Evolutionary conservation across 1,140 invertebrate species (phyloP).

Genomic region (Pteromalus puparum): DNA sequence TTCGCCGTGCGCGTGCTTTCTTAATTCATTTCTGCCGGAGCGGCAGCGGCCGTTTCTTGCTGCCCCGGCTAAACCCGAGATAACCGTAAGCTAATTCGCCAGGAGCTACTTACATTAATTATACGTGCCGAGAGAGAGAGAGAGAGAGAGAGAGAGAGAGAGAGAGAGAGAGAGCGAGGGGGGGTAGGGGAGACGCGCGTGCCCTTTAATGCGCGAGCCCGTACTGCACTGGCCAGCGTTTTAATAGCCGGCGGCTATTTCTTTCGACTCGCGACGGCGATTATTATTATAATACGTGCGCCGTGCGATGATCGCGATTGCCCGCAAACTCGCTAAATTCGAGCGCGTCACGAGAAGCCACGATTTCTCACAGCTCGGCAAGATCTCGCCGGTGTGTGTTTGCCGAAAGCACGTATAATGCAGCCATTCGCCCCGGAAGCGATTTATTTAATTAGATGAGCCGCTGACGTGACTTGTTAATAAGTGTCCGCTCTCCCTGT

Average conservation of each 20-base stretch:
- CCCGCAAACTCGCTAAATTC: background rate
- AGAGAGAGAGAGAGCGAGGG: background rate
- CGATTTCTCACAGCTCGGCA: background rate
- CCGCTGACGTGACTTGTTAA: background rate
- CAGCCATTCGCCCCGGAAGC: background rate
- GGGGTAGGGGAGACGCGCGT: background rate
- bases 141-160: background rate
- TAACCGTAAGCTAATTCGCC: constrained; percentile 26
- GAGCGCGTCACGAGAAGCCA: background rate
- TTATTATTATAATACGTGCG: constrained; percentile 19
- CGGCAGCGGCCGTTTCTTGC: background rate
- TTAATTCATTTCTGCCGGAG: constrained; percentile 21
- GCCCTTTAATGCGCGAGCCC: background rate
- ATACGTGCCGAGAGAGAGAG: background rate
- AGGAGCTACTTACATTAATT: constrained; percentile 29
- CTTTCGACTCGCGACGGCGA: background rate
- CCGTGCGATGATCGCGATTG: constrained; percentile 6
- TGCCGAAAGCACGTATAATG: background rate
- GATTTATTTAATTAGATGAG: constrained; percentile 18
- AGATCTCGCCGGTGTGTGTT: background rate
- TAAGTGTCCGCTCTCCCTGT: too few species aligned
- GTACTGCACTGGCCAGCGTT: background rate
- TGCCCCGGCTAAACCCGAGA: background rate
- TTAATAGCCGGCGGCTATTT: background rate
- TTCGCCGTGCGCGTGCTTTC: constrained; percentile 6